phyloP scores from a whole-genome alignment of 30 jellyfish, hydroid and myxozoan genomes.

The Nemopilema nomurai region DNA sequence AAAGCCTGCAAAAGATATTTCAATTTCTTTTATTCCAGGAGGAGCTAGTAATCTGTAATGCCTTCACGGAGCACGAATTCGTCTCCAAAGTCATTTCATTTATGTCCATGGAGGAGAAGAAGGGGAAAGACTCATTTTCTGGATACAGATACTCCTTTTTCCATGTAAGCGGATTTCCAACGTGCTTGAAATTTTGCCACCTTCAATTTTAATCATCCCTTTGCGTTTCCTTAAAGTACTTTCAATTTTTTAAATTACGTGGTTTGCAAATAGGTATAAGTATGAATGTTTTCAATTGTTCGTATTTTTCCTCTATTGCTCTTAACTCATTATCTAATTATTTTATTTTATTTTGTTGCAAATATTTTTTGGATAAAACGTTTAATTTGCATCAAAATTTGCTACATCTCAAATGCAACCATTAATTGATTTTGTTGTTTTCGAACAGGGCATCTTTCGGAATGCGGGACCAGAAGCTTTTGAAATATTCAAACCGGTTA shows the following conservation, averaged over 20 bases:
- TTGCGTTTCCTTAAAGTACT: neutral
- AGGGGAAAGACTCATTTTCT: constrained; percentile 87
- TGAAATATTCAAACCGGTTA: constrained; percentile 43
- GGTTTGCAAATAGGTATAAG: neutral
- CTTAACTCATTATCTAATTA: constrained; percentile 1
- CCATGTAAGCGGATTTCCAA: constrained; percentile 27
- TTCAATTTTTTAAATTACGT: neutral
- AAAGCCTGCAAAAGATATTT: neutral
- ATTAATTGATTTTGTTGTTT: no score
- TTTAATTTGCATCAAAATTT: no score
- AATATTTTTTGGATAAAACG: neutral
- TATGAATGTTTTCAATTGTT: no score
- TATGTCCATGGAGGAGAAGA: constrained; percentile 83
- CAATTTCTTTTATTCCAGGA: constrained; percentile 4
- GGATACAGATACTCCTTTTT: constrained; percentile 53
- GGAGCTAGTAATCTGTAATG: constrained; percentile 42
- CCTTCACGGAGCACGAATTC: constrained; percentile 64
- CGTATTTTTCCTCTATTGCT: neutral
- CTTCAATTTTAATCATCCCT: no score
- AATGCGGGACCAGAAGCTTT: constrained; percentile 65
- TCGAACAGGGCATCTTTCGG: constrained; percentile 71
- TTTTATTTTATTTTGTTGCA: neutral
- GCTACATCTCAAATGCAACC: no score
- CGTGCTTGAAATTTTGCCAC: neutral
- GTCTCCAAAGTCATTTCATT: constrained; percentile 73